phyloP scores from a whole-genome alignment of 2,888 invertebrate species.

The Salticus scenicus region DNA sequence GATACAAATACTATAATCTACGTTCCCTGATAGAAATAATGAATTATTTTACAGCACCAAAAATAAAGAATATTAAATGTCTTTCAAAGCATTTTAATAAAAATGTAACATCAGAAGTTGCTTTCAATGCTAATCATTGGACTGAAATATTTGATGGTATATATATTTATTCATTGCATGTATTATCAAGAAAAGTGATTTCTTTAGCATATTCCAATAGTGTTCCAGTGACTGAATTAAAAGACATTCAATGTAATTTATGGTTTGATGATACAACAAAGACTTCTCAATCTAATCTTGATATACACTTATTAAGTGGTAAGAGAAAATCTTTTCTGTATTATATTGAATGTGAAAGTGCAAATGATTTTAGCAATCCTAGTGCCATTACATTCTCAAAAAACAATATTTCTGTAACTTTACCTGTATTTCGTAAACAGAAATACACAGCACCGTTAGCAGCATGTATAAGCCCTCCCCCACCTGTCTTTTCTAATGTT shows the following conservation, averaged over 20 bases:
- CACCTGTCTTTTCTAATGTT: constrained; percentile 10
- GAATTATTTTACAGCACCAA: constrained; percentile 23
- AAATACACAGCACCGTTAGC: constrained; percentile 4
- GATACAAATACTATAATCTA: constrained; percentile 38
- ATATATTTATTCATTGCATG: constrained; percentile 36
- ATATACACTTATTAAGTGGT: neutral
- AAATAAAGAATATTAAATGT: neutral
- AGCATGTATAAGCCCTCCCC: constrained; percentile 36
- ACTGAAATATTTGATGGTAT: constrained; percentile 42
- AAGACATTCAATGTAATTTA: constrained; percentile 31
- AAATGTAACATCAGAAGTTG: constrained; percentile 7
- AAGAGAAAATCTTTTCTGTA: neutral
- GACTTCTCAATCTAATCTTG: neutral
- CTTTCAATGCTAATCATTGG: constrained; percentile 29
- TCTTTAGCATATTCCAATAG: constrained; percentile 24
- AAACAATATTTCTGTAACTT: constrained; percentile 9
- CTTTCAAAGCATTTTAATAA: constrained; percentile 11
- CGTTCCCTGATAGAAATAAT: constrained; percentile 31
- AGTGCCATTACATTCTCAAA: constrained; percentile 22
- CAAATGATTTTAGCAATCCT: constrained; percentile 15
- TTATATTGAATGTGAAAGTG: constrained; percentile 15
- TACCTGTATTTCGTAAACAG: constrained; percentile 19
- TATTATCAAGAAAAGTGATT: constrained; percentile 14
- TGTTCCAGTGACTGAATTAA: neutral
- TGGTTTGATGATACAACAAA: constrained; percentile 12